Conservation (phyloP, 1,140 invertebrate genomes). For the Tetramorium simillimum region DNA sequence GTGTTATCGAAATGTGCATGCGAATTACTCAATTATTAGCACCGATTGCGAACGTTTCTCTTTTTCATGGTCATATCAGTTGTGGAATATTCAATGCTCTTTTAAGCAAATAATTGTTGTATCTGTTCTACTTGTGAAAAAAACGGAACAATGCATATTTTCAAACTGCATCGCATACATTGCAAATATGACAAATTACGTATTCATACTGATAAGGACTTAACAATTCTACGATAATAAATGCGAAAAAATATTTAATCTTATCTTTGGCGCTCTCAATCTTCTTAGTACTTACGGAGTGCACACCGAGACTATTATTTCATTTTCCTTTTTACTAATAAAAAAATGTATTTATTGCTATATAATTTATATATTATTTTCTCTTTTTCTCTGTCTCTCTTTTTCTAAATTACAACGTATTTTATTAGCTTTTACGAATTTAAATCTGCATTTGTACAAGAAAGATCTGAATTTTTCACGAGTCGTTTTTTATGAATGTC, state of each 20-base stretch:
- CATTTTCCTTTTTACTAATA: background rate
- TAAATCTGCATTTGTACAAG: background rate
- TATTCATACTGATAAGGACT: constrained; percentile 50
- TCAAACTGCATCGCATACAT: constrained; percentile 10
- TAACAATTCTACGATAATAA: constrained; percentile 32
- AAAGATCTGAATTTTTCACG: background rate
- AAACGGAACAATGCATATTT: constrained; percentile 23
- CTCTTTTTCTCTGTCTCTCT: background rate
- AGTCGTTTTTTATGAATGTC: background rate
- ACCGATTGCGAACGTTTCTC: background rate
- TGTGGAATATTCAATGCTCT: constrained; percentile 13
- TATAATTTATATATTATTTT: constrained; percentile 7
- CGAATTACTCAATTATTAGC: constrained; percentile 8
- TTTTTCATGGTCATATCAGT: background rate
- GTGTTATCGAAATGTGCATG: constrained; percentile 5
- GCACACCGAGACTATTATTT: background rate
- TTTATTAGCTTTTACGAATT: background rate
- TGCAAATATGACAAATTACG: constrained; percentile 19
- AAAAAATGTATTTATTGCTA: constrained; percentile 17
- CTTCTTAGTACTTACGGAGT: background rate
- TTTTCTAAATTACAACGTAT: background rate
- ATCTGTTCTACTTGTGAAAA: constrained; percentile 13
- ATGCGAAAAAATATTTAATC: constrained; percentile 47
- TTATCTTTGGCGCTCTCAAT: constrained; percentile 13
- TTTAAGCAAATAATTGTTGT: constrained; percentile 22